Evolutionary conservation across 2,888 invertebrate species (phyloP).

Genomic region (Calliopum simillimum): DNA sequence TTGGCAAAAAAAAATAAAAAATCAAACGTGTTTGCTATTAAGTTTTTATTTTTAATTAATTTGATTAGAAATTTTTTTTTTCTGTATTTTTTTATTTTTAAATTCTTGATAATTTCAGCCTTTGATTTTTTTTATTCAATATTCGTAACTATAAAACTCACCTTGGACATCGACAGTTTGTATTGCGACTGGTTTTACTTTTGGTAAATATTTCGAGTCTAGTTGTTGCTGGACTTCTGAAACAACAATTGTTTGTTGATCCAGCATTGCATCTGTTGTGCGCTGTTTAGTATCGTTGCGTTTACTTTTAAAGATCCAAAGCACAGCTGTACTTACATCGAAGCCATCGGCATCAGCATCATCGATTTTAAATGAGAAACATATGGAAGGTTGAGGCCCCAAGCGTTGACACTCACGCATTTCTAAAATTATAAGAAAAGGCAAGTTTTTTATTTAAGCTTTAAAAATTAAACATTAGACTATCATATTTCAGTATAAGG

Average conservation of each 20-base stretch:
- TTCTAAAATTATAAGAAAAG: constrained; percentile 63
- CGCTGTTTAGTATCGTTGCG: constrained; percentile 45
- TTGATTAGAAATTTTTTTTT: too few species aligned
- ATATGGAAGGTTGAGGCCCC: constrained; percentile 73
- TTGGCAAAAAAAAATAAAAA: too few species aligned
- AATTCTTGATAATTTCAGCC: too few species aligned
- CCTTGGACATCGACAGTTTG: constrained; percentile 79
- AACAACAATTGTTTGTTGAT: constrained; percentile 77
- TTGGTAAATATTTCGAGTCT: constrained; percentile 75
- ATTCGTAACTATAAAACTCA: constrained; percentile 62
- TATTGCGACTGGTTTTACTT: constrained; percentile 83
- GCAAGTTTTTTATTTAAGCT: neutral
- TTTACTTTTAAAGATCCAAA: constrained; percentile 81
- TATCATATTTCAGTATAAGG: too few species aligned
- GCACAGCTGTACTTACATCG: constrained; percentile 81
- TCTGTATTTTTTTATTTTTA: too few species aligned
- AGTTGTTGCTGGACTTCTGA: constrained; percentile 84
- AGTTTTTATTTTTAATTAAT: too few species aligned
- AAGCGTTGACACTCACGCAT: constrained; percentile 68
- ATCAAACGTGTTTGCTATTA: too few species aligned
- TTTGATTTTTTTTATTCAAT: neutral
- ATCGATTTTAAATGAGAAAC: constrained; percentile 82
- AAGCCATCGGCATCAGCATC: constrained; percentile 78
- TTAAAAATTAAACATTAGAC: neutral
- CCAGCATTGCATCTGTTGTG: constrained; percentile 45